Conservation (phyloP, 2,888 invertebrate species). For the Prenolepis imparis region DNA sequence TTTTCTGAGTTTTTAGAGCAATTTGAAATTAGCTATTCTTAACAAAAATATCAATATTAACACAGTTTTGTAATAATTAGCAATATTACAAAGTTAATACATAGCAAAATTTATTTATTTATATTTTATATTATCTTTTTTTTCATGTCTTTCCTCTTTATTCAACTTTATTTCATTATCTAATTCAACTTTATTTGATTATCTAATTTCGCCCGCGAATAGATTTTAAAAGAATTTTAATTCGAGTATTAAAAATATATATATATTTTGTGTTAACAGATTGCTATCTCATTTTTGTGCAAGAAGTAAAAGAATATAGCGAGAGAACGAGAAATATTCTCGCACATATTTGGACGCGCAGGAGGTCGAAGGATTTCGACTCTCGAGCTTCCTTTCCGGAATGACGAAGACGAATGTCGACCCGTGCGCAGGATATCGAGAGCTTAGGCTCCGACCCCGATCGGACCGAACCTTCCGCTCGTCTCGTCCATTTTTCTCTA, state of each 20-base stretch:
- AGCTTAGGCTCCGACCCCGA: constrained; percentile 46
- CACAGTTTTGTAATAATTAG: background rate
- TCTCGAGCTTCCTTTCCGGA: constrained; percentile 45
- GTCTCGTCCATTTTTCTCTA: constrained; percentile 52
- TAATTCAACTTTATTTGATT: background rate
- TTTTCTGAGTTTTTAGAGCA: background rate
- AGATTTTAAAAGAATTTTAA: background rate
- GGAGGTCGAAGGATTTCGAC: constrained; percentile 13
- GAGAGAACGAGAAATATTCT: constrained; percentile 23
- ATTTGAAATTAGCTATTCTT: background rate
- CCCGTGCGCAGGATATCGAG: constrained; percentile 49
- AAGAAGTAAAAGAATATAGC: background rate
- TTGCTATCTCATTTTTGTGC: background rate
- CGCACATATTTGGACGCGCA: constrained; percentile 21
- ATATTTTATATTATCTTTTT: background rate
- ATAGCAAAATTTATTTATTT: background rate
- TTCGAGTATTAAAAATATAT: background rate
- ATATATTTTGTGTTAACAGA: background rate
- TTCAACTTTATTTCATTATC: background rate
- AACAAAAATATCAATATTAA: background rate
- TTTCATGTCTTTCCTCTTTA: background rate
- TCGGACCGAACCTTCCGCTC: constrained; percentile 54
- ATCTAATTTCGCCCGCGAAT: background rate
- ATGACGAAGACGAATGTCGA: constrained; percentile 63
- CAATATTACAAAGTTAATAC: background rate